These are phyloP conservation scores for Noctuana brunneofusca DNA, from an alignment of 2,888 invertebrate species.

Conservation along the genomic window DNA sequence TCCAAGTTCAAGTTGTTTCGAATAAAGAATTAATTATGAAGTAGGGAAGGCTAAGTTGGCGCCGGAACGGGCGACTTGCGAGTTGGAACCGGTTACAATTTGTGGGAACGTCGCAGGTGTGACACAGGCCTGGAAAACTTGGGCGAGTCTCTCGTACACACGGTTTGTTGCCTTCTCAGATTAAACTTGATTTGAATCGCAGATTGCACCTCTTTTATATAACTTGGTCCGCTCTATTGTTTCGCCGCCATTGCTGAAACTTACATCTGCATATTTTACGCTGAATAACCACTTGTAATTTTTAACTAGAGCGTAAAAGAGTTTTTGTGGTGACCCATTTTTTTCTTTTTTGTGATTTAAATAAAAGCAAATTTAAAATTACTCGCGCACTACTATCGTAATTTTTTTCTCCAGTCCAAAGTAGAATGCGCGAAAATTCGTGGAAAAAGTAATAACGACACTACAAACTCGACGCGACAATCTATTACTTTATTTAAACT, in stretches of 20 bases:
- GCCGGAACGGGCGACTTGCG: constrained; percentile 64
- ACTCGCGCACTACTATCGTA: constrained; percentile 29
- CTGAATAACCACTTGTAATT: constrained; percentile 35
- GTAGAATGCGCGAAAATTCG: constrained; percentile 15
- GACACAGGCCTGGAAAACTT: constrained; percentile 68
- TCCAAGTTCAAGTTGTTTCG: constrained; percentile 76
- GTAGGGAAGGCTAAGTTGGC: constrained; percentile 68
- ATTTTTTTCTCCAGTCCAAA: constrained; percentile 25
- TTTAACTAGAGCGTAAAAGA: constrained; percentile 35
- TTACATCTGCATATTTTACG: constrained; percentile 35
- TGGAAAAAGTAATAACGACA: constrained; percentile 11
- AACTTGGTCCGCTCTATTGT: constrained; percentile 35
- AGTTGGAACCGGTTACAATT: constrained; percentile 75
- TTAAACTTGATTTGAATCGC: constrained; percentile 80
- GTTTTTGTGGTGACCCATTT: constrained; percentile 34
- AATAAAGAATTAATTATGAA: constrained; percentile 83
- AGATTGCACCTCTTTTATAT: constrained; percentile 70
- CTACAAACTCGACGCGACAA: neutral
- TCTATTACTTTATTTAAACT: neutral
- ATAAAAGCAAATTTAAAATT: constrained; percentile 35
- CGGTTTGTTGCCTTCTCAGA: constrained; percentile 77
- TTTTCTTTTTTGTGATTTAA: constrained; percentile 31
- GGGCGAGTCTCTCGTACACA: constrained; percentile 60
- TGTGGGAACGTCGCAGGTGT: constrained; percentile 80
- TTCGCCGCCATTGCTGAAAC: constrained; percentile 26